Percentiles rank a stretch among this genome's conserved stretches.
phyloP scores from a whole-genome alignment of 2,888 invertebrate species.

The Acanthoscelides obtectus region DNA sequence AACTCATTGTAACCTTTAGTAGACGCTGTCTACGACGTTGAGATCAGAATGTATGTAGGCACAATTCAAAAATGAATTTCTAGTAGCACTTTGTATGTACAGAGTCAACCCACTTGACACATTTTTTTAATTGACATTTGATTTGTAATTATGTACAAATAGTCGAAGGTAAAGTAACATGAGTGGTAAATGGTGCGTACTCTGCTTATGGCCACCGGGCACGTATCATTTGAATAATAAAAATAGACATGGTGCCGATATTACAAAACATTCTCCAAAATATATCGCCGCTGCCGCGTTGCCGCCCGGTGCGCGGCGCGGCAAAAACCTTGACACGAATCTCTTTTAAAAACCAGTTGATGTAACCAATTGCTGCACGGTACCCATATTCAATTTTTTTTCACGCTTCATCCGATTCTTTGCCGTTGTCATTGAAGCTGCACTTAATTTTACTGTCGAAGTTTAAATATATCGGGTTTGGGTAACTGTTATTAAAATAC shows the following conservation, averaged over 20 bases:
- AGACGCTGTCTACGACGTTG: too few species aligned
- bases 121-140: too few species aligned
- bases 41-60: too few species aligned
- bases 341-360: neutral
- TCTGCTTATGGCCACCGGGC: neutral
- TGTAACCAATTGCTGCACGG: neutral
- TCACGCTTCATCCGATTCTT: neutral
- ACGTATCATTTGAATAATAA: constrained; percentile 6
- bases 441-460: neutral
- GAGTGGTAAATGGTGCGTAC: too few species aligned
- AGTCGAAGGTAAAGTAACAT: too few species aligned
- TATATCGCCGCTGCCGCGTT: constrained; percentile 2
- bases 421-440: neutral
- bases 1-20: too few species aligned
- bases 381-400: neutral
- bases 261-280: constrained; percentile 26
- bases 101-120: too few species aligned
- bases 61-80: too few species aligned
- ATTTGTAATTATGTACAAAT: too few species aligned
- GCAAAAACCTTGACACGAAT: neutral
- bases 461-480: too few species aligned
- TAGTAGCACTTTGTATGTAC: too few species aligned
- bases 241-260: constrained; percentile 20
- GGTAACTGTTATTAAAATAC: too few species aligned
- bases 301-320: neutral